Conservation (phyloP, 2,888 invertebrate species). For the Rhimphoctona megacephalus region DNA sequence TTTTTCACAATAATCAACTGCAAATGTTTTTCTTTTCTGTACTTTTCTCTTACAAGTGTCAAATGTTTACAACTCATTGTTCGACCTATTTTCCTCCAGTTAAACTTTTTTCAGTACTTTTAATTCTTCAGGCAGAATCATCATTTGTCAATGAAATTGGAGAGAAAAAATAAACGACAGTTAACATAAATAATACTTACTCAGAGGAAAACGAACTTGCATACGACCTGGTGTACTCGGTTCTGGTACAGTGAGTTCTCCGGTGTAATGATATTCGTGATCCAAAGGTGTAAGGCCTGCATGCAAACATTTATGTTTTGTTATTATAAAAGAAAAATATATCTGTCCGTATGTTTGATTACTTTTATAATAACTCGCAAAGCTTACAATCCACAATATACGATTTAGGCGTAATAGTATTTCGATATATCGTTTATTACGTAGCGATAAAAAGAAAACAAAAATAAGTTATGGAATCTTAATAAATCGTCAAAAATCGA, state of each 20-base stretch:
- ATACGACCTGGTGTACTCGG: slow-evolving; percentile 89
- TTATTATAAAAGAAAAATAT: background rate
- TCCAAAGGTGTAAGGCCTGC: slow-evolving; percentile 90
- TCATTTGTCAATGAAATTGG: background rate
- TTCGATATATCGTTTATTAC: no score
- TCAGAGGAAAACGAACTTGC: slow-evolving; percentile 92
- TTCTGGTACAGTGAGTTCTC: slow-evolving; percentile 89
- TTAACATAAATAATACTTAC: slow-evolving; percentile 86
- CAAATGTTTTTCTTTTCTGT: background rate
- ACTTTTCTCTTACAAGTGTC: no score
- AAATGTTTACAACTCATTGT: background rate
- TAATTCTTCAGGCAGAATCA: background rate
- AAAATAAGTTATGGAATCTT: no score
- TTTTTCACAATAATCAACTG: background rate
- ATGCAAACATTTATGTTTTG: slow-evolving; percentile 30
- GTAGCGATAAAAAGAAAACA: no score
- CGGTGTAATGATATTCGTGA: slow-evolving; percentile 93
- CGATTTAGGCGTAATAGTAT: no score
- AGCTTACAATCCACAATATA: no score
- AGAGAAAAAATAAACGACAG: background rate
- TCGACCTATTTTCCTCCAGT: background rate
- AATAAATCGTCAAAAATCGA: no score
- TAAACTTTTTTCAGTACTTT: background rate
- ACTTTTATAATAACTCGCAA: no score
- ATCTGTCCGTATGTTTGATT: background rate